Percentiles rank a stretch among this genome's conserved stretches.
These are phyloP conservation scores for Tribolium freemani DNA, from an alignment of 2,888 invertebrate species.

Conservation along the genomic window DNA sequence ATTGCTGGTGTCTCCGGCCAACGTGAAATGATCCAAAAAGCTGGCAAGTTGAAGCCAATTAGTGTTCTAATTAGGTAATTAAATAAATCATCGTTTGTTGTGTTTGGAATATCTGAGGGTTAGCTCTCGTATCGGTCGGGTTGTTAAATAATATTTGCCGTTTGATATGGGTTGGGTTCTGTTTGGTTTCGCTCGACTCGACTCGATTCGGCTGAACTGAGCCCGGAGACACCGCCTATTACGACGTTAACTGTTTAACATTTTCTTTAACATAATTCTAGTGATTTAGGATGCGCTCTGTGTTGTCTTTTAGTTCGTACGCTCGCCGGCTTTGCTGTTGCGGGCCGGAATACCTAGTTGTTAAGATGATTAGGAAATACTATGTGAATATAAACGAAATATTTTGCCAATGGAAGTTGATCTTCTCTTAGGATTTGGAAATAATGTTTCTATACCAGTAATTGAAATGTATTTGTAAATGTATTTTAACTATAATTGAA, in stretches of 20 bases:
- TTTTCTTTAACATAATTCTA: slow-evolving; percentile 39
- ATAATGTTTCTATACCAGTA: slow-evolving; percentile 57
- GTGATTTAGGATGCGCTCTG: slow-evolving; percentile 46
- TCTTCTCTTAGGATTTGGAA: slow-evolving; percentile 59
- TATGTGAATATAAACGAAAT: slow-evolving; percentile 56
- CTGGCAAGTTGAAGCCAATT: slow-evolving; percentile 34
- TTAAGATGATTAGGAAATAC: slow-evolving; percentile 56
- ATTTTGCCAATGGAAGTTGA: slow-evolving; percentile 63
- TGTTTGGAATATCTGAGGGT: slow-evolving; percentile 19
- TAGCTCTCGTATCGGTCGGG: slow-evolving; percentile 14
- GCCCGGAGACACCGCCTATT: slow-evolving; percentile 10
- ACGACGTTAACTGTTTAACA: slow-evolving; percentile 26
- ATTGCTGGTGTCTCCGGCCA: slow-evolving; percentile 34
- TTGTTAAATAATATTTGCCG: slow-evolving; percentile 28
- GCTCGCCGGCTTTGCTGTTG: slow-evolving; percentile 60
- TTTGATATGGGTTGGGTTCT: slow-evolving; percentile 29
- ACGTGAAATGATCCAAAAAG: slow-evolving; percentile 23
- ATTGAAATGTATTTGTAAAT: slow-evolving; percentile 60
- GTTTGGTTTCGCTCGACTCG: slow-evolving; percentile 12
- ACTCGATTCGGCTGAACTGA: slow-evolving; percentile 4
- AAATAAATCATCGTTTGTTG: slow-evolving; percentile 42
- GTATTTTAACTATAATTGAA: slow-evolving; percentile 60
- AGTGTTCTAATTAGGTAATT: slow-evolving; percentile 40
- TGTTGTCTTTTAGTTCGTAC: slow-evolving; percentile 57
- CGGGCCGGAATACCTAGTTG: slow-evolving; percentile 51